Evolutionary conservation across 1,140 invertebrate species (phyloP).

Genomic region (Achroia grisella): DNA sequence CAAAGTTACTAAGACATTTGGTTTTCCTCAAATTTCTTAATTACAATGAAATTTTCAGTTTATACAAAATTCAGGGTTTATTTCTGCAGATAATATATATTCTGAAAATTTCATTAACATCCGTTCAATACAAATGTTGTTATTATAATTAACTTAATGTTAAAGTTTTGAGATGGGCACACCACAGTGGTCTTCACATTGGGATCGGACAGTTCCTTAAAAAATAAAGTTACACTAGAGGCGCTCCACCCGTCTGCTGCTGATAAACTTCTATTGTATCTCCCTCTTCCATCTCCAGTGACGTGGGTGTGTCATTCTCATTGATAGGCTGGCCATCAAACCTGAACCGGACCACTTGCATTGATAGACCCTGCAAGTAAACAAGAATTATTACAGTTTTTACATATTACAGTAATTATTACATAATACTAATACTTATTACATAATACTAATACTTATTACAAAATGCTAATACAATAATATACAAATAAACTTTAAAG

Average conservation of each 20-base stretch:
- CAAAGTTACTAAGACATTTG: slow-evolving; percentile 57
- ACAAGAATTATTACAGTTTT: not conserved
- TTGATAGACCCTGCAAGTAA: slow-evolving; percentile 83
- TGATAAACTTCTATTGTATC: slow-evolving; percentile 97
- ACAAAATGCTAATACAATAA: no score
- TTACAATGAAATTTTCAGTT: slow-evolving; percentile 31
- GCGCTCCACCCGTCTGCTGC: slow-evolving; percentile 89
- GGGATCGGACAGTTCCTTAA: slow-evolving; percentile 61
- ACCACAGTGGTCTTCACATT: slow-evolving; percentile 41
- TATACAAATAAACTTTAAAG: no score
- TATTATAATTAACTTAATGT: slow-evolving; percentile 68
- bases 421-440: no score
- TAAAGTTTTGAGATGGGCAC: slow-evolving; percentile 58
- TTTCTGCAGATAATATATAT: slow-evolving; percentile 18
- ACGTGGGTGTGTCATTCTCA: slow-evolving; percentile 92
- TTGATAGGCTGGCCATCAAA: slow-evolving; percentile 97
- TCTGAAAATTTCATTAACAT: slow-evolving; percentile 25
- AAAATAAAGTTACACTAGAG: slow-evolving; percentile 53
- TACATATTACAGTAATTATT: not conserved
- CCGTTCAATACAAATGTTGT: slow-evolving; percentile 36
- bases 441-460: no score
- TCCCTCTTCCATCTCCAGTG: slow-evolving; percentile 95
- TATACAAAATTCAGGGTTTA: slow-evolving; percentile 13
- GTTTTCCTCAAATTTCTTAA: slow-evolving; percentile 49
- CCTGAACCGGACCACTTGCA: slow-evolving; percentile 91